Evolutionary conservation across 2,797 vertebrate species (phyloP), one percentile per base, ranked within the genome.

Genomic region (Percopsis omiscomaycus): DNA sequence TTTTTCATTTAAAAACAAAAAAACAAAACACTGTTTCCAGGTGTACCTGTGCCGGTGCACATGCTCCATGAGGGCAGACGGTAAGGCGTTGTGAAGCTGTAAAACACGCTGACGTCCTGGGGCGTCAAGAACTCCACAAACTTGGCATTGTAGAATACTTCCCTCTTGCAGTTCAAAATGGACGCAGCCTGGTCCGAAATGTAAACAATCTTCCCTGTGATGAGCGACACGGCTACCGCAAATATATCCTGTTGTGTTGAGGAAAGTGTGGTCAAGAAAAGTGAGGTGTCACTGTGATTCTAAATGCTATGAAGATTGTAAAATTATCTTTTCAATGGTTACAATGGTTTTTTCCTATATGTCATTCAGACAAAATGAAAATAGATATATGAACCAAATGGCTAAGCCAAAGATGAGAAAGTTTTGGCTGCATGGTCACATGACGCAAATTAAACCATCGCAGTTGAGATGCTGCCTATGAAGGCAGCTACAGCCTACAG

Each of bases 61-160:
- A 93, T 89, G 73, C 93, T 94, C 97, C 97, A 99, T 0, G 94
- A 93, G 0, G 96, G 96, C 32, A 99, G 92, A 73, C 92, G 93
- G 87, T 93, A 96, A 0, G 95, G 96, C 0, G 94, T 94, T 44
- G 97, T 98, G 83, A 92, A 95, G 84, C 95, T 96, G 84, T 96
- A 98, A 88, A 98, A 99, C 74, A 97, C 92, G 3, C 95, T 95
- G 74, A 98, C 93, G 1, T 99, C 97, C 49, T 96, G 96, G 1
- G 97, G 96, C 0, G 94, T 93, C 75, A 99, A 74, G 75, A 98
- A 94, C 86, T 98, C 97, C 90, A 97, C 95, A 60, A 99, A 98
- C 82, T 96, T 98, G 84, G 94, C 90, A 0, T 95, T 92, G 27
- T 91, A 89, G 65, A 98, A 96, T 75, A 93, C 84, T 0, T 96